phyloP scores from a whole-genome alignment of 2,797 vertebrate genomes.

The Agapornis canus region DNA sequence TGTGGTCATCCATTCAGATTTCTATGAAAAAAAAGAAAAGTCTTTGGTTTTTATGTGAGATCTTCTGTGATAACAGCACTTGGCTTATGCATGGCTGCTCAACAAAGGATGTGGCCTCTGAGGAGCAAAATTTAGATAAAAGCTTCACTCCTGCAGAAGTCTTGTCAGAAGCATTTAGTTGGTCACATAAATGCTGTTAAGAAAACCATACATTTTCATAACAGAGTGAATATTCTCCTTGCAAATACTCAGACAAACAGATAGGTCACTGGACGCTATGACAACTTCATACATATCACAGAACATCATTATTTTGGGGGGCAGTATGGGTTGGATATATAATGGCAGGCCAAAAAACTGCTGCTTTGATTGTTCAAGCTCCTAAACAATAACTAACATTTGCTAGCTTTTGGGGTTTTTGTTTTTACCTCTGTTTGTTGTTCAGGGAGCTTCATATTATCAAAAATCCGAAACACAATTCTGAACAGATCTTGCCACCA shows the following conservation, averaged over 20 bases:
- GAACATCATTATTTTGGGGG: not conserved
- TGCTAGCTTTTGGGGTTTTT: not conserved
- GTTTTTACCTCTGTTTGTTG: constrained; percentile 91
- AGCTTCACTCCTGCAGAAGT: not conserved
- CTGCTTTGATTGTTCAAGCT: not conserved
- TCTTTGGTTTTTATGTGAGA: not conserved
- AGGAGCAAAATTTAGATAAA: not conserved
- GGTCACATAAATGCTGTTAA: not conserved
- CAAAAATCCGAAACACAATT: constrained; percentile 95
- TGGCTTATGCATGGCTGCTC: not conserved
- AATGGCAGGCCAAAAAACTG: not conserved
- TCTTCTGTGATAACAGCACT: not conserved
- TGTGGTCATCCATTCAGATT: constrained; percentile 98
- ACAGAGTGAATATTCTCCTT: not conserved
- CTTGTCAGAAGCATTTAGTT: not conserved
- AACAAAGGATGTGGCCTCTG: not conserved
- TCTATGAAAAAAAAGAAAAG: constrained; percentile 76
- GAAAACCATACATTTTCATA: not conserved
- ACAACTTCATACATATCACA: not conserved
- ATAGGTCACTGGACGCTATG: not conserved
- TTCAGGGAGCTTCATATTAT: constrained; percentile 98
- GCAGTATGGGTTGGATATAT: not conserved
- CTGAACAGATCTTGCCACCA: constrained; percentile 99
- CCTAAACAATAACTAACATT: not conserved
- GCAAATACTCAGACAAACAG: not conserved